These are phyloP conservation scores for Bufo bufo DNA, from an alignment of 2,113 vertebrate genomes.

Conservation along the genomic window DNA sequence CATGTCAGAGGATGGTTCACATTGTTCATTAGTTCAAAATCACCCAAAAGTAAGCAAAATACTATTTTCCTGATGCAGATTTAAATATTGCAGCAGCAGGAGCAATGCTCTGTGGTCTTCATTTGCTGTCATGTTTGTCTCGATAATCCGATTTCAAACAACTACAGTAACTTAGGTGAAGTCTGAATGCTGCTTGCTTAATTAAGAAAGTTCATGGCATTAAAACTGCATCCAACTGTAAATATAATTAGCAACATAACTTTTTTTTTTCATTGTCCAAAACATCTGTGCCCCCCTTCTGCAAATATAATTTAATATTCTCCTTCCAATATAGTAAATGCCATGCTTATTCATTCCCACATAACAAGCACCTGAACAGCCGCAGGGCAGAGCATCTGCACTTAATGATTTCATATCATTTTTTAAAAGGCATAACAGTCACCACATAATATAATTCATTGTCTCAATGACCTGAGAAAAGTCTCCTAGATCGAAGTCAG, in stretches of 20 bases:
- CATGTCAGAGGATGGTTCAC: neutral
- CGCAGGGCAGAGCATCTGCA: neutral
- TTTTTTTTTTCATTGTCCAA: conserved; percentile 51
- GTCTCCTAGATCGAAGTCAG: neutral
- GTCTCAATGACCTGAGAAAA: conserved; percentile 2
- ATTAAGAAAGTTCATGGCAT: conserved; percentile 51
- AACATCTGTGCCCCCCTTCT: conserved; percentile 52
- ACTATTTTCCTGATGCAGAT: neutral
- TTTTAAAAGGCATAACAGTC: neutral
- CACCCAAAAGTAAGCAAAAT: neutral
- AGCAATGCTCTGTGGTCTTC: neutral
- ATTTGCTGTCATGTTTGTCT: conserved; percentile 12
- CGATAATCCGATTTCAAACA: neutral
- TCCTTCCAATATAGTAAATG: neutral
- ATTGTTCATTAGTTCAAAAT: neutral
- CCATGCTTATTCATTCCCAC: conserved; percentile 37
- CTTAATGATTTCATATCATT: neutral
- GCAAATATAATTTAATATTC: conserved; percentile 26
- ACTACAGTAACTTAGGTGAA: conserved; percentile 36
- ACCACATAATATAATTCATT: neutral
- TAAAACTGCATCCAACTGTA: conserved; percentile 51
- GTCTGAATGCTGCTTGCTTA: conserved; percentile 48
- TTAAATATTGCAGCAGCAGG: neutral
- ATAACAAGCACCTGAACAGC: conserved; percentile 48
- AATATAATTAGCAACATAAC: conserved; percentile 49